Evolutionary conservation across 2,113 vertebrate genomes (phyloP).

Genomic region (Miniopterus natalensis): DNA sequence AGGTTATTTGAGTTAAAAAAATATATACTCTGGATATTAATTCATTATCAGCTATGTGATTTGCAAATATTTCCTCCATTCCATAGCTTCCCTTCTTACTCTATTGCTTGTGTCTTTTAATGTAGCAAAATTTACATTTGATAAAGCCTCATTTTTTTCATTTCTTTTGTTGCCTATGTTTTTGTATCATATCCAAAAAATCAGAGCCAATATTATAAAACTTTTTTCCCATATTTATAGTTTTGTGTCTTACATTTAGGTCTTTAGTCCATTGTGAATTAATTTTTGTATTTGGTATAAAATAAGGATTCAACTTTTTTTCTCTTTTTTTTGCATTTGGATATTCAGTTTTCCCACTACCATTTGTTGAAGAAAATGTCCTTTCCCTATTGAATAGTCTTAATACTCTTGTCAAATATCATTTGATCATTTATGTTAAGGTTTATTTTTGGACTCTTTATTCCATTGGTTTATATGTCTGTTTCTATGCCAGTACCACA

Average conservation of each 20-base stretch:
- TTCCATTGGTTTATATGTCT: too few relatives aligned
- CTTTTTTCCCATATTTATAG: neutral
- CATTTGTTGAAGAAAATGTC: too few relatives aligned
- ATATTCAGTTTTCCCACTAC: neutral
- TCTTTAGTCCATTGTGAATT: neutral
- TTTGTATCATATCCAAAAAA: neutral
- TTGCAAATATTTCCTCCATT: neutral
- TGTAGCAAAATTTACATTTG: neutral
- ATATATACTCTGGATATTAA: neutral
- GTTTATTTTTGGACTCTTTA: too few relatives aligned
- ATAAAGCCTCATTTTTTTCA: neutral
- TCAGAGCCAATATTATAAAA: neutral
- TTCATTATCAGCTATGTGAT: neutral
- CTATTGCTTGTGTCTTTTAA: neutral
- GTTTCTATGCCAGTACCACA: neutral
- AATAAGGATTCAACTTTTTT: neutral
- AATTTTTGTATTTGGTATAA: neutral
- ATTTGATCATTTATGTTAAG: neutral
- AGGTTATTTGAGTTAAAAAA: neutral
- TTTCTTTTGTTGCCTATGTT: neutral
- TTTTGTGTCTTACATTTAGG: neutral
- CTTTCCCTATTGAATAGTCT: too few relatives aligned
- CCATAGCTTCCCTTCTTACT: neutral
- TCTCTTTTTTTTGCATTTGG: neutral
- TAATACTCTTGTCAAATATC: neutral